Percentiles rank a stretch among this genome's conserved stretches.
These are phyloP conservation scores for Antheraea yamamai DNA, from an alignment of 2,888 invertebrate species.

Conservation along the genomic window DNA sequence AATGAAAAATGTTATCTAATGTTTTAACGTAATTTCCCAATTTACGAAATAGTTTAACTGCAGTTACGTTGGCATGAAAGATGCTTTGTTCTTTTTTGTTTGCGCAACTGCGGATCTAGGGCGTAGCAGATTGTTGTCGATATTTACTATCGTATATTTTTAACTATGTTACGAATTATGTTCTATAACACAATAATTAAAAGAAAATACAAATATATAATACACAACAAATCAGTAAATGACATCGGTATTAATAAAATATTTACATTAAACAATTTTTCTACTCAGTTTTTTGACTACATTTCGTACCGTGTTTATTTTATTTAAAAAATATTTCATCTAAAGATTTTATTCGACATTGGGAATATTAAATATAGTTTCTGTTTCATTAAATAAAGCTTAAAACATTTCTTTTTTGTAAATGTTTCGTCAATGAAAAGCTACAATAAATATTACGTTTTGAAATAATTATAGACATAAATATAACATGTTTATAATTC, in stretches of 20 bases:
- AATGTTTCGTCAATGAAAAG: neutral
- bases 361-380: neutral
- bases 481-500: neutral
- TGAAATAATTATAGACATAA: neutral
- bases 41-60: slow-evolving; percentile 43
- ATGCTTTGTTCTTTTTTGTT: slow-evolving; percentile 50
- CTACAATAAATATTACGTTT: neutral
- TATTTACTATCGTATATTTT: slow-evolving; percentile 38
- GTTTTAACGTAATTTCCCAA: slow-evolving; percentile 28
- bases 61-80: slow-evolving; percentile 46
- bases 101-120: slow-evolving; percentile 61
- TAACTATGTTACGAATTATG: slow-evolving; percentile 40
- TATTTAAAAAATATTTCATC: neutral
- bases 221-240: neutral
- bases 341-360: neutral
- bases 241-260: neutral
- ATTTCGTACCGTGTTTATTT: neutral
- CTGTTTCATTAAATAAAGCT: too few species aligned
- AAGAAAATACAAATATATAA: slow-evolving; percentile 7
- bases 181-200: neutral
- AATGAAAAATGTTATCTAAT: slow-evolving; percentile 1
- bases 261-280: neutral
- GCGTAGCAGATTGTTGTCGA: slow-evolving; percentile 49
- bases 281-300: neutral
- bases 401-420: too few species aligned